Conservation (phyloP, 23 tunicate genomes). For the Trididemnum nubilum region DNA sequence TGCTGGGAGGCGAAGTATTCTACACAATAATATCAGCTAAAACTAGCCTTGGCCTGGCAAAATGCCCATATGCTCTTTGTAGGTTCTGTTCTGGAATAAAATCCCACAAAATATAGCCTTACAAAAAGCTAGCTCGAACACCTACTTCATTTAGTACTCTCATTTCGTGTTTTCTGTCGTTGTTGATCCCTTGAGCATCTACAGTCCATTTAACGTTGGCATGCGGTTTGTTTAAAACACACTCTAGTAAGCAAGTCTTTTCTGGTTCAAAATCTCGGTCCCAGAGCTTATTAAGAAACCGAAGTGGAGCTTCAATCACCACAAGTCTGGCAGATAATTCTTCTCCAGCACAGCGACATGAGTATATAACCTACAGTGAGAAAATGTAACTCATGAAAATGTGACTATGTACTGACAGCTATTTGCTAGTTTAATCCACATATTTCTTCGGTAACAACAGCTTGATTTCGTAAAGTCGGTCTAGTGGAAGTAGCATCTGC, state of each 20-base stretch:
- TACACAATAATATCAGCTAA: too few relatives aligned
- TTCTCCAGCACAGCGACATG: constrained; percentile 61
- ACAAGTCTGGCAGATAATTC: constrained; percentile 53
- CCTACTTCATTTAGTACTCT: constrained; percentile 51
- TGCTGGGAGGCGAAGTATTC: too few relatives aligned
- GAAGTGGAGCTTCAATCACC: constrained; percentile 75
- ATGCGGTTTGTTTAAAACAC: constrained; percentile 65
- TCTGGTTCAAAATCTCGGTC: constrained; percentile 73
- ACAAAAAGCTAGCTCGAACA: too few relatives aligned
- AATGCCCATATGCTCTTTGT: too few relatives aligned
- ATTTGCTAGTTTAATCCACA: too few relatives aligned
- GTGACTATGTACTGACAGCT: too few relatives aligned
- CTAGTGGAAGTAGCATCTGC: too few relatives aligned
- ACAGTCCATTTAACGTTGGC: constrained; percentile 72
- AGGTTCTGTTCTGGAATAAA: too few relatives aligned
- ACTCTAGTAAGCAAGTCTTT: constrained; percentile 57
- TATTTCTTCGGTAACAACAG: too few relatives aligned
- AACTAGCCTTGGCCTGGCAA: too few relatives aligned
- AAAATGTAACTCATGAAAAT: not conserved
- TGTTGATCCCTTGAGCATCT: constrained; percentile 63
- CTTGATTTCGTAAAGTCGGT: too few relatives aligned
- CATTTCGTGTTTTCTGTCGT: constrained; percentile 57
- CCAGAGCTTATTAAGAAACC: constrained; percentile 59
- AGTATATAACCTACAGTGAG: constrained; percentile 40
- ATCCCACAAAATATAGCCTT: too few relatives aligned